phyloP scores from a whole-genome alignment of 2,113 vertebrate species.

The Cinclus mexicanus region DNA sequence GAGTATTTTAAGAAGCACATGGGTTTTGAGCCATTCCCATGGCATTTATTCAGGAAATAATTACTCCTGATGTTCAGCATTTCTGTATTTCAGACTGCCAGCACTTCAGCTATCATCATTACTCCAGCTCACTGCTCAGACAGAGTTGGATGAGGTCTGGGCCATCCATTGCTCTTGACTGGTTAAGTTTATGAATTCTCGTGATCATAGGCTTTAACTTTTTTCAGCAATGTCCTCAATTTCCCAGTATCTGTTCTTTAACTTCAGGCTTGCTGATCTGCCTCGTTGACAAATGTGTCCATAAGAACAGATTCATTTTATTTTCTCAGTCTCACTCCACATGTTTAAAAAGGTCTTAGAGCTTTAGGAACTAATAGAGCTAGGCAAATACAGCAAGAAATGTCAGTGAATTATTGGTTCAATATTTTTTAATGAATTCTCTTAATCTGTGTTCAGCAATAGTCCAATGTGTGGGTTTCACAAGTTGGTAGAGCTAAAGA shows the following conservation, averaged over 20 bases:
- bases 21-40: neutral
- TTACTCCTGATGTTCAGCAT: neutral
- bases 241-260: neutral
- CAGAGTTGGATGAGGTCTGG: neutral
- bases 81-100: neutral
- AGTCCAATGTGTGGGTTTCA: neutral
- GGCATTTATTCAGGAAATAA: conserved; percentile 1
- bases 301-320: conserved; percentile 27
- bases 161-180: neutral
- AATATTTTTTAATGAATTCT: conserved; percentile 29
- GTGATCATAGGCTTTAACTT: neutral
- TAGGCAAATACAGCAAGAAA: conserved; percentile 41
- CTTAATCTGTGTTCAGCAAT: neutral
- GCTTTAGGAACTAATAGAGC: conserved; percentile 27
- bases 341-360: conserved; percentile 25
- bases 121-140: neutral
- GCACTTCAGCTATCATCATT: neutral
- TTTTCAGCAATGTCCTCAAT: neutral
- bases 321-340: conserved; percentile 30
- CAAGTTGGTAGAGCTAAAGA: neutral
- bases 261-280: neutral
- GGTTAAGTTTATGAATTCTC: neutral
- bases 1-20: neutral
- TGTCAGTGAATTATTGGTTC: conserved; percentile 38
- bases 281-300: neutral